Conservation (phyloP, 2,113 vertebrate genomes). For the Salvelinus alpinus region DNA sequence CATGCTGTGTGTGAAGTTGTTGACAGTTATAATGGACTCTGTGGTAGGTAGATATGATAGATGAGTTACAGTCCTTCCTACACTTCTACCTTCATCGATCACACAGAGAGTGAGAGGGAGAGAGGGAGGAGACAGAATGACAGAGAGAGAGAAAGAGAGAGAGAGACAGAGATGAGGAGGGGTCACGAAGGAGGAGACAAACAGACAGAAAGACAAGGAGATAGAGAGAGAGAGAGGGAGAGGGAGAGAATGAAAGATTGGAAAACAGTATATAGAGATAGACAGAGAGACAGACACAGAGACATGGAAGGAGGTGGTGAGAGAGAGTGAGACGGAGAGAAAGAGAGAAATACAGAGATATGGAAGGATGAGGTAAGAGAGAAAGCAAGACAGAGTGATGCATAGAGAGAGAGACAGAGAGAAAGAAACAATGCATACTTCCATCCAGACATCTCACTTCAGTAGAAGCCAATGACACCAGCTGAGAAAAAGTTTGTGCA, state of each 20-base stretch:
- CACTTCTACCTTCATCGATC: conserved; percentile 15
- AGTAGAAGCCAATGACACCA: conserved; percentile 44
- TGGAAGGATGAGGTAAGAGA: neutral
- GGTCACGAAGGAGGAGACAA: too few species aligned
- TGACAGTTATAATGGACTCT: conserved; percentile 61
- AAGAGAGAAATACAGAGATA: neutral
- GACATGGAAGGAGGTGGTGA: conserved; percentile 34
- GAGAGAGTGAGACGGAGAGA: conserved; percentile 19
- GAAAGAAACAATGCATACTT: conserved; percentile 38
- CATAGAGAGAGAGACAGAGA: conserved; percentile 12
- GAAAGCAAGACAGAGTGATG: conserved; percentile 28
- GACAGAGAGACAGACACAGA: conserved; percentile 19
- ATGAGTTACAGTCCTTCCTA: conserved; percentile 2
- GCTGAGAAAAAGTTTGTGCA: conserved; percentile 41
- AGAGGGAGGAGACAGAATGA: conserved; percentile 11
- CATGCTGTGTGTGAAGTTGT: conserved; percentile 41
- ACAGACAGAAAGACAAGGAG: neutral
- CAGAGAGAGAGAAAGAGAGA: neutral
- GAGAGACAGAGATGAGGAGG: too few species aligned
- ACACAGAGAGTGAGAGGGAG: conserved; percentile 27
- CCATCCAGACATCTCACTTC: conserved; percentile 31
- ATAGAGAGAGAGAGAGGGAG: conserved; percentile 19
- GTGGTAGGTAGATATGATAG: conserved; percentile 45
- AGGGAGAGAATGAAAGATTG: conserved; percentile 41
- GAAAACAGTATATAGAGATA: conserved; percentile 50